Evolutionary conservation across 2,888 invertebrate species (phyloP).

Genomic region (Trisateles emortualis): DNA sequence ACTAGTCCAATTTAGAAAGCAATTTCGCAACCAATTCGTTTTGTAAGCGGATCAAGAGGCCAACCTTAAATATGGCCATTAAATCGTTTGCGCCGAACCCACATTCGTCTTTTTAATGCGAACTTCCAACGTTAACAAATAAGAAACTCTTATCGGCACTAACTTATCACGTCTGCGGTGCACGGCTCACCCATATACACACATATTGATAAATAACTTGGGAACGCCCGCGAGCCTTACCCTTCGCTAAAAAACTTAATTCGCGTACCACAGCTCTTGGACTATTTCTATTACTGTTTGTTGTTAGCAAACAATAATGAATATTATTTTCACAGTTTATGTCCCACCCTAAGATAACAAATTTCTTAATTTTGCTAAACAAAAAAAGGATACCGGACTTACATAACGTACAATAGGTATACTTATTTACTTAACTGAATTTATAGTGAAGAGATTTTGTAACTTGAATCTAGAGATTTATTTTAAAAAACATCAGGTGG

Average conservation of each 20-base stretch:
- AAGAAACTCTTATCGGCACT: slow-evolving; percentile 61
- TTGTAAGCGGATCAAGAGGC: slow-evolving; percentile 83
- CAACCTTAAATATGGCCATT: slow-evolving; percentile 82
- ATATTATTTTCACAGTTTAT: background rate
- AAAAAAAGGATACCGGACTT: too few species aligned
- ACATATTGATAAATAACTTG: slow-evolving; percentile 6
- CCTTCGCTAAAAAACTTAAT: background rate
- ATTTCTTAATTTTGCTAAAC: background rate
- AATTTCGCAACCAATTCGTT: slow-evolving; percentile 85
- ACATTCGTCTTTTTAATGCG: slow-evolving; percentile 75
- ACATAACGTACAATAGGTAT: too few species aligned
- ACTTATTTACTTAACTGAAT: background rate
- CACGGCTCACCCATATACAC: slow-evolving; percentile 36
- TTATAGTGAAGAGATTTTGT: background rate
- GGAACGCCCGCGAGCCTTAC: background rate
- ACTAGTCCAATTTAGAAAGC: slow-evolving; percentile 86
- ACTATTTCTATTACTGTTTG: background rate
- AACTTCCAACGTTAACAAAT: slow-evolving; percentile 67
- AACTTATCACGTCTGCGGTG: slow-evolving; percentile 54
- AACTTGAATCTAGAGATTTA: background rate
- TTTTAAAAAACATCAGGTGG: background rate
- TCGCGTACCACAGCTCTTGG: background rate
- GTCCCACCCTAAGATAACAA: background rate
- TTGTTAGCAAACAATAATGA: background rate
- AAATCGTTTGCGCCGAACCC: slow-evolving; percentile 74